These are phyloP conservation scores for Numenius arquata DNA, from an alignment of 2,113 vertebrate species.

Conservation along the genomic window DNA sequence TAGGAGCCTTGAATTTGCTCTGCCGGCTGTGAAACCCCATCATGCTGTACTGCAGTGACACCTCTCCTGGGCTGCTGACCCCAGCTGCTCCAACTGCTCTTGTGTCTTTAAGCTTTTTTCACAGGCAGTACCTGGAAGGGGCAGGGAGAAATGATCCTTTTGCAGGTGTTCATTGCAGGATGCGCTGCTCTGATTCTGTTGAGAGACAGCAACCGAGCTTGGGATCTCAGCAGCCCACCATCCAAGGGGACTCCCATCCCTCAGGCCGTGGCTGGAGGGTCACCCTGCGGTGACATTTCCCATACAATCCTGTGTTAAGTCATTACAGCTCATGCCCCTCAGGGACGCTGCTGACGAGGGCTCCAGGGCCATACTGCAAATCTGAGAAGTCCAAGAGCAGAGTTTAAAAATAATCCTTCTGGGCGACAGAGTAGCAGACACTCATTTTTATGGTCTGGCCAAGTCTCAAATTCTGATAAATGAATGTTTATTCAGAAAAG, in stretches of 20 bases:
- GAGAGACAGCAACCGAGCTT: background rate
- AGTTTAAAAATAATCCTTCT: conserved; percentile 41
- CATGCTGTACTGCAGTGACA: accelerated
- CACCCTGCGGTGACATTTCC: background rate
- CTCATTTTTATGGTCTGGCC: conserved; percentile 11
- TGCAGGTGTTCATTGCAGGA: background rate
- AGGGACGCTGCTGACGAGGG: accelerated
- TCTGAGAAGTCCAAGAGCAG: background rate
- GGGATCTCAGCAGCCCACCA: accelerated
- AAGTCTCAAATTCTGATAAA: conserved; percentile 29
- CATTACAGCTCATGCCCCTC: background rate
- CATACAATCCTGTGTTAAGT: background rate
- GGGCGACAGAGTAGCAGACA: background rate
- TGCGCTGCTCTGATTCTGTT: background rate
- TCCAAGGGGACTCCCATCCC: background rate
- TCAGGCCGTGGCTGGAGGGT: background rate
- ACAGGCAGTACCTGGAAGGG: background rate
- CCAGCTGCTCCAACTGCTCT: background rate
- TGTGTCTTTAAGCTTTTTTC: background rate
- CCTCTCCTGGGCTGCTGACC: background rate
- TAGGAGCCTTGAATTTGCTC: background rate
- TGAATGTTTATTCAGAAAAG: conserved; percentile 53
- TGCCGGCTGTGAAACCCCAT: background rate
- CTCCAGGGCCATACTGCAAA: background rate
- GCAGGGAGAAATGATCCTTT: background rate